Evolutionary conservation across 2,888 invertebrate genomes (phyloP).

Genomic region (Rotaria magnacalcarata): DNA sequence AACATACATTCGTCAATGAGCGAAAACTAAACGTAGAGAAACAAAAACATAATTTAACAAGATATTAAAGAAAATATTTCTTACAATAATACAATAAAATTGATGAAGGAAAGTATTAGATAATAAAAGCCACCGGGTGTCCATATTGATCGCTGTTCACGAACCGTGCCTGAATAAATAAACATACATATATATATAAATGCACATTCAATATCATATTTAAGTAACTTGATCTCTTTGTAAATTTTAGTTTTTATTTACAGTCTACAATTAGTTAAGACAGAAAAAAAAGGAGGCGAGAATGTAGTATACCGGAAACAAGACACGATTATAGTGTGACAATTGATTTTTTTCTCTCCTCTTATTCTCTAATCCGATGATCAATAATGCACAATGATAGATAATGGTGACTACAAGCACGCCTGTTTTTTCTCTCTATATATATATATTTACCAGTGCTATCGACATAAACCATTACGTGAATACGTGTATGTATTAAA

Average conservation of each 20-base stretch:
- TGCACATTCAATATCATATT: not conserved
- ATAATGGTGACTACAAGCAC: not conserved
- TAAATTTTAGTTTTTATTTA: slow-evolving; percentile 18
- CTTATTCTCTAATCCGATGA: not conserved
- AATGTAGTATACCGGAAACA: slow-evolving; percentile 8
- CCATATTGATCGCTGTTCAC: not conserved
- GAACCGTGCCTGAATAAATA: slow-evolving; percentile 24
- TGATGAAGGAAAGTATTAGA: not conserved
- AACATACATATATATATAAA: not conserved
- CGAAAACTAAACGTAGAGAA: not conserved
- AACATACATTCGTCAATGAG: slow-evolving; percentile 1
- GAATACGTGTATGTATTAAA: not conserved
- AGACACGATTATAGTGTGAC: slow-evolving; percentile 26
- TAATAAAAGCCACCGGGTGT: slow-evolving; percentile 7
- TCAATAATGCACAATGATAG: slow-evolving; percentile 6
- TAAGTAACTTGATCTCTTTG: slow-evolving; percentile 14
- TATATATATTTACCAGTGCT: not conserved
- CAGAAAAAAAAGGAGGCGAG: not conserved
- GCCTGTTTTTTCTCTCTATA: not conserved
- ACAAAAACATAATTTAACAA: not conserved
- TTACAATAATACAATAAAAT: slow-evolving; percentile 9
- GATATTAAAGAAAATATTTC: not conserved
- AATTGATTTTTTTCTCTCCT: not conserved
- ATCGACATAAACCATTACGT: not conserved
- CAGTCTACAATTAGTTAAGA: not conserved